Base-by-base conservation (phyloP, 2,797 vertebrate genomes). In the Bryconaethiops microstoma region DNA sequence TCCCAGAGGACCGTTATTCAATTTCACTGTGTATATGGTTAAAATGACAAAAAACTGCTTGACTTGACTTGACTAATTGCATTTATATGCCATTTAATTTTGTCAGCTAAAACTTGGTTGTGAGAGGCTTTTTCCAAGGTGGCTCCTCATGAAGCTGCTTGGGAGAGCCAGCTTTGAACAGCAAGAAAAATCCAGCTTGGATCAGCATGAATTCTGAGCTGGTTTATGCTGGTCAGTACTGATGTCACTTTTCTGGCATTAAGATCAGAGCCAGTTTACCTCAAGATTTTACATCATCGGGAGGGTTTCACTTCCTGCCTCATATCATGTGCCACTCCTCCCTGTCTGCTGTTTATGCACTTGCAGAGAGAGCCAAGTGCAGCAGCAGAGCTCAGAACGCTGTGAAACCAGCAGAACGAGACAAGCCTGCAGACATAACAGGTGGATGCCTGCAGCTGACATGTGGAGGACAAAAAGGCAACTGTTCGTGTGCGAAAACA, bases 261-360 rank as follows among this genome's bases (percentile, higher is more conserved):
- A 71, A 73, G 76, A 88, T 65, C 73, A 64, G 12, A n/a, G 81
- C 83, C 79, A 70, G 74, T 81, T 76, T 83, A 21, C 39, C 76
- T 70, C 74, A 50, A 29, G 60, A 48, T 25, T 74, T 75, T 48
- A 50, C 60, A 77, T 74, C 72, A 78, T 91, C 91, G 91, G 91
- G 89, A 40, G 82, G 88, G 45, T 40, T 88, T 79, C 21, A 89
- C 87, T 93, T 94, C 93, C 92, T 93, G 93, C 87, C 91, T 91
- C 45, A 75, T 42, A 78, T 67, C 77, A 0, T 12, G 25, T 23
- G 63, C 78, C 69, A 64, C 83, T 64, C 81, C 85, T 81, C 85
- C 83, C 74, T 73, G 75, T 81, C 76, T 83, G 29, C 48, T 74
- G 55, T 29, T 83, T 48, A 64, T 78, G 68, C 65, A 50, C 55